phyloP scores from a whole-genome alignment of 53 echinoderm and acorn worm genomes.

The Echinarachnius parma region DNA sequence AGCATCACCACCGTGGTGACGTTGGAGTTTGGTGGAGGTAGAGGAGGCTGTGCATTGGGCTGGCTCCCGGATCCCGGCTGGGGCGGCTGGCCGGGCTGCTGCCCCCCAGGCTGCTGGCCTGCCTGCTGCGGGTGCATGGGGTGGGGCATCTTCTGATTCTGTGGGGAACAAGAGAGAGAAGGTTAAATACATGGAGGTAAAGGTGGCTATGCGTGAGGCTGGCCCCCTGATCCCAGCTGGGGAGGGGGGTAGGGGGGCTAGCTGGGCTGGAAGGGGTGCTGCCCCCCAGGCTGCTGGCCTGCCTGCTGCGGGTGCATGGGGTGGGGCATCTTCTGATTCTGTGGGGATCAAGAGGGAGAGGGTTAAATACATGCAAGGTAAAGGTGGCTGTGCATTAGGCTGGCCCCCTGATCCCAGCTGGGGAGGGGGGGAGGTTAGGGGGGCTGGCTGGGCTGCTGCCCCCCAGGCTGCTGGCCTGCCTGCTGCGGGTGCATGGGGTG shows the following conservation, averaged over 20 bases:
- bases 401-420: too few relatives aligned
- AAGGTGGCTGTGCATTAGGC: too few relatives aligned
- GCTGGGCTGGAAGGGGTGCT: too few relatives aligned
- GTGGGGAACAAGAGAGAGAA: too few relatives aligned
- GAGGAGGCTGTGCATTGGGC: neutral
- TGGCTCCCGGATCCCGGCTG: slow-evolving; percentile 29
- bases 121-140: slow-evolving; percentile 50
- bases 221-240: too few relatives aligned
- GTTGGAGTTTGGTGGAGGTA: slow-evolving; percentile 58
- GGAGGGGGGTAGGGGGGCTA: too few relatives aligned
- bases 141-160: slow-evolving; percentile 58
- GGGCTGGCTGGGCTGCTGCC: too few relatives aligned
- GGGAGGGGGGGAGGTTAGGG: too few relatives aligned
- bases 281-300: slow-evolving; percentile 32
- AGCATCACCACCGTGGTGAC: slow-evolving; percentile 96
- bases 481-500: too few relatives aligned
- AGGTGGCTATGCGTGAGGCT: too few relatives aligned
- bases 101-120: slow-evolving; percentile 32
- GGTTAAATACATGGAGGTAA: too few relatives aligned
- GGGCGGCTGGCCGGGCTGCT: slow-evolving; percentile 32
- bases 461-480: too few relatives aligned
- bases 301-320: slow-evolving; percentile 50
- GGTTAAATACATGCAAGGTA: neutral
- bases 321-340: slow-evolving; percentile 58
- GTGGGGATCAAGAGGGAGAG: neutral